A percentile compares a stretch with the other conserved stretches of the same genome.
Evolutionary conservation across 1,140 invertebrate species (phyloP).

Genomic region (Drosophila mayri): DNA sequence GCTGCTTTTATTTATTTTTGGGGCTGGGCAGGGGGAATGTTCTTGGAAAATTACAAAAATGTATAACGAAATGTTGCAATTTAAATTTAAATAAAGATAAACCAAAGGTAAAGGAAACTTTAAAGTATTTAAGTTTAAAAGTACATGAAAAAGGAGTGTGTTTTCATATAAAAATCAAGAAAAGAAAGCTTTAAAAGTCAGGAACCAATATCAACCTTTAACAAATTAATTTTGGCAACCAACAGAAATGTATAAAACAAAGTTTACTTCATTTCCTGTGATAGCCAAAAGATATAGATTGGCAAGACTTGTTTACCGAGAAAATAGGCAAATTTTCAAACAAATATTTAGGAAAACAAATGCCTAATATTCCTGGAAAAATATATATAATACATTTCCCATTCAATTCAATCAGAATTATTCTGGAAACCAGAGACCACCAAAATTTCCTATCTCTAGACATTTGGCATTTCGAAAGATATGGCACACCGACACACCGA

Average conservation of each 20-base stretch:
- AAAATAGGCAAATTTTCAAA: not conserved
- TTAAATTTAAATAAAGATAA: not conserved
- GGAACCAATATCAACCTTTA: not conserved
- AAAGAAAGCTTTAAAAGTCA: too few species aligned
- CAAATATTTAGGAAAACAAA: not conserved
- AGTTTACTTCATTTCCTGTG: not conserved
- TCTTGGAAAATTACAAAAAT: slow-evolving; percentile 1
- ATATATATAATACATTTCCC: not conserved
- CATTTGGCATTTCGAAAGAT: slow-evolving; percentile 58
- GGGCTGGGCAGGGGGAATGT: not conserved
- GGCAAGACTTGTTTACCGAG: not conserved
- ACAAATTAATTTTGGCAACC: not conserved
- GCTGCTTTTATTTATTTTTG: slow-evolving; percentile 1
- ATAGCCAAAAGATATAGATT: not conserved
- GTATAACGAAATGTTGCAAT: slow-evolving; percentile 13
- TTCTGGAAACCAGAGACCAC: slow-evolving; percentile 1
- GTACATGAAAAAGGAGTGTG: too few species aligned
- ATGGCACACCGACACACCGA: slow-evolving; percentile 22
- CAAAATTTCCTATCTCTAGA: slow-evolving; percentile 31
- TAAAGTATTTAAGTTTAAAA: not conserved
- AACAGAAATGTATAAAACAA: not conserved
- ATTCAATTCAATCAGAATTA: not conserved
- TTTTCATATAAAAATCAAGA: not conserved
- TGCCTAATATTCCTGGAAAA: not conserved
- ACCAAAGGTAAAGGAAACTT: not conserved